phyloP scores from a whole-genome alignment of 2,888 invertebrate species.

The Acanthosepion pharaonis region DNA sequence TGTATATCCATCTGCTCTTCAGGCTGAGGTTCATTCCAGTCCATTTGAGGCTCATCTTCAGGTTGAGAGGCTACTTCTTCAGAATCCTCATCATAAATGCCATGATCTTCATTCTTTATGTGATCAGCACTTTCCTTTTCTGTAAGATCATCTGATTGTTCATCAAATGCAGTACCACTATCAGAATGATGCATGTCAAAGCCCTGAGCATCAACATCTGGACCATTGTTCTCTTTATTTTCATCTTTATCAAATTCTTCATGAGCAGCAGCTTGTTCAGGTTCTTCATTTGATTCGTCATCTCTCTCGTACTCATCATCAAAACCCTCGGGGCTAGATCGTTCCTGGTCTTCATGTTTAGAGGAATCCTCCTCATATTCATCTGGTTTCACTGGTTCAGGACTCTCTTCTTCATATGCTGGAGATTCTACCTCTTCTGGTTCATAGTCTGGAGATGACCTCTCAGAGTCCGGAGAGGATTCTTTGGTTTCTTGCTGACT shows the following conservation, averaged over 20 bases:
- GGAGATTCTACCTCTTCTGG: conserved; percentile 16
- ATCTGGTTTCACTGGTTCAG: neutral
- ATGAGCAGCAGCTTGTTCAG: conserved; percentile 43
- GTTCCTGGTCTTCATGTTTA: neutral
- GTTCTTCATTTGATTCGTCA: conserved; percentile 42
- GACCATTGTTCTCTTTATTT: conserved; percentile 47
- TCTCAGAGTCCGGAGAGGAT: neutral
- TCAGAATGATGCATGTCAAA: conserved; percentile 39
- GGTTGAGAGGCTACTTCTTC: conserved; percentile 44
- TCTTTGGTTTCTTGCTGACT: neutral
- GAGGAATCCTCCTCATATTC: neutral
- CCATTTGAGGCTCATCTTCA: conserved; percentile 35
- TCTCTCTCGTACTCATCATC: neutral
- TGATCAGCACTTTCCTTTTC: conserved; percentile 36
- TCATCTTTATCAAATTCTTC: neutral
- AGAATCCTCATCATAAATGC: conserved; percentile 56
- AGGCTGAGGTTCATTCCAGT: conserved; percentile 45
- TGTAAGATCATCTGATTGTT: conserved; percentile 40
- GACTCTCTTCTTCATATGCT: conserved; percentile 44
- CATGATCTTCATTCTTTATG: conserved; percentile 54
- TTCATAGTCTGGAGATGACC: neutral
- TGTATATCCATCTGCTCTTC: conserved; percentile 48
- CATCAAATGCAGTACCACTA: conserved; percentile 45
- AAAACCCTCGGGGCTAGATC: conserved; percentile 39
- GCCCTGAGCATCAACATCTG: neutral